Base-by-base conservation (phyloP, 2,888 invertebrate genomes). In the Leucania comma region DNA sequence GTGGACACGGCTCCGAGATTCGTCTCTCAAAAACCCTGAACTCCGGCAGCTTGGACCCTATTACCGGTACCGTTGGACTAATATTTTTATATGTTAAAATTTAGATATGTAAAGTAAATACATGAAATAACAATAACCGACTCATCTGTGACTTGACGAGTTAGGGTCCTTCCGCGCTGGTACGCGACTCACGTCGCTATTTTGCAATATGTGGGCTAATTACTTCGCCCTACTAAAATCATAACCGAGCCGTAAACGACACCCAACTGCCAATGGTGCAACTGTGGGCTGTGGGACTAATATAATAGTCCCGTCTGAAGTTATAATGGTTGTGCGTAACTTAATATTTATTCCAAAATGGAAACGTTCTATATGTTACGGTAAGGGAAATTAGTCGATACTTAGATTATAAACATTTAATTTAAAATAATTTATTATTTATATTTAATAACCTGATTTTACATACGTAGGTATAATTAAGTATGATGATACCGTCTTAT, bases 211-310 rank as follows among this genome's bases (percentile, higher is more conserved):
- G 72, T 74, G 86, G 68, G 68, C 68, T 86, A 84, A 85, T 84
- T 86, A 85, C 85, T 72, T 71, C 76, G 75, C 73, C 60, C 80
- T 65, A 75, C 75, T 85, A 64, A 81, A 84, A 85, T 83, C 63
- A 71, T 81, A 78, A 83, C 81, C 68, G 63, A 46, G 69, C 59
- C 64, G 67, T 85, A 76, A 84, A 83, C 75, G 75, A 83, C 81
- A 42, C 83, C 62, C 71, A 50, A 71, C 72, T 74, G 66, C 80
- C 83, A n/a, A n/a, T n/a, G n/a, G n/a, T n/a, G n/a, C 83, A 85
- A 81, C 83, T 77, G 81, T 84, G 75, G 75, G 71, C 72, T 74
- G 76, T 76, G 75, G 75, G 75, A 67, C 35, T 71, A 80, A 61
- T 82, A 77, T 71, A 80, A 61, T 82, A 77, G 68, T 50, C 58